Conservation (phyloP, 2,888 invertebrate genomes). For the Zele albiditarsus region DNA sequence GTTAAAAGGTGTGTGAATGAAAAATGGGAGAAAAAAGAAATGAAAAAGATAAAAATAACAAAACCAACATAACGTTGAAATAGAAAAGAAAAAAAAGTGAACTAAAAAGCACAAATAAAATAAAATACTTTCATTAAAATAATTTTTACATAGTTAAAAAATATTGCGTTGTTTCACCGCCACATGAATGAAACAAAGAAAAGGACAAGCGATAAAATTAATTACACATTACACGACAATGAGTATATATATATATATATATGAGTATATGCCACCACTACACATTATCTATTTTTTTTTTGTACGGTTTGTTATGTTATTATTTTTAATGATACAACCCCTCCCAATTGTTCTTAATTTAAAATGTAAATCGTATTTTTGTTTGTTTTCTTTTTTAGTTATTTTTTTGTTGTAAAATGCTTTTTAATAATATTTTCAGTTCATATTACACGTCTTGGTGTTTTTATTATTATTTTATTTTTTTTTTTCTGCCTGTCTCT, state of each 20-base stretch:
- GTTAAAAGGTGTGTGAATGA: slow-evolving; percentile 8
- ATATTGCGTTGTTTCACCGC: neutral
- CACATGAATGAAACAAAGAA: slow-evolving; percentile 19
- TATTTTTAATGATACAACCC: slow-evolving; percentile 70
- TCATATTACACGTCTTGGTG: slow-evolving; percentile 69
- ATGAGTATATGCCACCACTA: slow-evolving; percentile 50
- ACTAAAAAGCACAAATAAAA: neutral
- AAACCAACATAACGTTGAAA: too few species aligned
- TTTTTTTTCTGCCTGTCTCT: slow-evolving; percentile 46
- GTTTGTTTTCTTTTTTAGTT: slow-evolving; percentile 71
- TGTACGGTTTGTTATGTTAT: slow-evolving; percentile 73
- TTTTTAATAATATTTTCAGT: slow-evolving; percentile 74
- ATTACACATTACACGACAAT: slow-evolving; percentile 40
- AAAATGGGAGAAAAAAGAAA: neutral
- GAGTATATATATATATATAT: slow-evolving; percentile 2
- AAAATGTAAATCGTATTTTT: slow-evolving; percentile 73
- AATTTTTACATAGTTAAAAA: slow-evolving; percentile 7
- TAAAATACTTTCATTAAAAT: slow-evolving; percentile 14
- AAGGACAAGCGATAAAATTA: slow-evolving; percentile 41
- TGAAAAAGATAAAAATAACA: too few species aligned
- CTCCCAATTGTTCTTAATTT: slow-evolving; percentile 72
- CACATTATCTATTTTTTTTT: slow-evolving; percentile 62
- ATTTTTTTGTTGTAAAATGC: slow-evolving; percentile 74
- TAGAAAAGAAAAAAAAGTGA: neutral
- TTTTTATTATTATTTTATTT: slow-evolving; percentile 58